phyloP scores from a whole-genome alignment of 2,113 vertebrate genomes.

The Rhizomys pruinosus region DNA sequence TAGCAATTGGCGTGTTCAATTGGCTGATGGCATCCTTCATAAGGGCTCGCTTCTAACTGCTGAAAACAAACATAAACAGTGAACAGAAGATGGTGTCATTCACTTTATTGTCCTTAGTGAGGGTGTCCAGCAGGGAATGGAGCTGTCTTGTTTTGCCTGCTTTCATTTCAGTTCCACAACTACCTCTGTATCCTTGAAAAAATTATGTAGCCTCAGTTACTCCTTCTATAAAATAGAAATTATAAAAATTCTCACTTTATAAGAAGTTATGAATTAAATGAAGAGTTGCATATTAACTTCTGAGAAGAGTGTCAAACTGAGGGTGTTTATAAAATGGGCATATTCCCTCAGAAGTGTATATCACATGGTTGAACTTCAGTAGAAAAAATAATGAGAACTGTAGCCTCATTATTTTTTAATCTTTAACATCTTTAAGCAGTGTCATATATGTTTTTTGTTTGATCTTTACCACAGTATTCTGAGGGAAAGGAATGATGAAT shows the following conservation, averaged over 20 bases:
- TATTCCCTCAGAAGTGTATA: neutral
- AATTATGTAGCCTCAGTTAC: neutral
- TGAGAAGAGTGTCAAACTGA: neutral
- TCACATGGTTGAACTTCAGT: neutral
- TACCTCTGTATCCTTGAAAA: neutral
- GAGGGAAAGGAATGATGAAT: neutral
- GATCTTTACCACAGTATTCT: neutral
- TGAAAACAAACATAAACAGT: neutral
- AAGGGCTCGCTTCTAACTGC: neutral
- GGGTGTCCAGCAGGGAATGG: neutral
- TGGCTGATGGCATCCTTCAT: neutral
- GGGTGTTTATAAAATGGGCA: neutral
- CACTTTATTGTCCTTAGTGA: neutral
- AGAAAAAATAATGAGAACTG: neutral
- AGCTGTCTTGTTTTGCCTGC: neutral
- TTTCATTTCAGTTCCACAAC: neutral
- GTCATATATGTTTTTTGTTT: neutral
- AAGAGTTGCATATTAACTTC: neutral
- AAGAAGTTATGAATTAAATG: neutral
- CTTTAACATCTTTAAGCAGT: slow-evolving; percentile 1
- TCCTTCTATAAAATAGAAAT: neutral
- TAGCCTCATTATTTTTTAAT: neutral
- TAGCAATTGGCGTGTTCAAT: neutral
- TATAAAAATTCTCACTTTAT: neutral
- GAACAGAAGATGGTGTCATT: neutral